phyloP scores from a whole-genome alignment of 2,797 vertebrate species.

The Calcarius lapponicus region DNA sequence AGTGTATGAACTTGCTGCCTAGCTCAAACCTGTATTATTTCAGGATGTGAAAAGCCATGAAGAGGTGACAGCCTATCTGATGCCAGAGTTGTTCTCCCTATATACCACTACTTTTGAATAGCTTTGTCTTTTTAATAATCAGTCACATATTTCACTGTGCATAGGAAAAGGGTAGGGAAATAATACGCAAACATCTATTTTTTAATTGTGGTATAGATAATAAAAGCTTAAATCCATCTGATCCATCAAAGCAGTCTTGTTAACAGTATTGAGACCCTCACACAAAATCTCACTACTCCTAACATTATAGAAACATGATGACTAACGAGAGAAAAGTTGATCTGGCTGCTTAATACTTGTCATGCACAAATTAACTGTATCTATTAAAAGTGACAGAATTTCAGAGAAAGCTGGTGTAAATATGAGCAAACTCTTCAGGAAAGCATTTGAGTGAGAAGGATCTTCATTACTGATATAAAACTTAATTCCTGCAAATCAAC shows the following conservation, averaged over 20 bases:
- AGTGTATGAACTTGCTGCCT: background rate
- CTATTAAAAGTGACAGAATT: background rate
- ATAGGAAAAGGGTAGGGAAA: background rate
- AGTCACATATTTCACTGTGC: background rate
- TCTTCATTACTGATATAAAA: background rate
- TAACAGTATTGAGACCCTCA: background rate
- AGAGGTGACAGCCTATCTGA: background rate
- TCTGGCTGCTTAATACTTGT: background rate
- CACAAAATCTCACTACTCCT: background rate
- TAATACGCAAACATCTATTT: background rate
- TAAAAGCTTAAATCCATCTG: background rate
- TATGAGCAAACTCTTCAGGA: background rate
- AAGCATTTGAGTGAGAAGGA: background rate
- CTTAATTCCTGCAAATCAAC: background rate
- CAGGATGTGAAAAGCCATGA: background rate
- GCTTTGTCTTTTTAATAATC: background rate
- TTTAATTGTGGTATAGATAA: background rate
- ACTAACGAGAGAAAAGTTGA: background rate
- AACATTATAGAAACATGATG: background rate
- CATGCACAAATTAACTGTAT: background rate
- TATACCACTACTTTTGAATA: background rate
- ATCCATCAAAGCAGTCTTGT: background rate
- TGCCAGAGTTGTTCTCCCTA: background rate
- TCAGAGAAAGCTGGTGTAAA: background rate
- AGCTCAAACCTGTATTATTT: background rate